These are phyloP conservation scores for Luidia sarsii DNA, from an alignment of 53 echinoderm and acorn worm genomes.

Conservation along the genomic window DNA sequence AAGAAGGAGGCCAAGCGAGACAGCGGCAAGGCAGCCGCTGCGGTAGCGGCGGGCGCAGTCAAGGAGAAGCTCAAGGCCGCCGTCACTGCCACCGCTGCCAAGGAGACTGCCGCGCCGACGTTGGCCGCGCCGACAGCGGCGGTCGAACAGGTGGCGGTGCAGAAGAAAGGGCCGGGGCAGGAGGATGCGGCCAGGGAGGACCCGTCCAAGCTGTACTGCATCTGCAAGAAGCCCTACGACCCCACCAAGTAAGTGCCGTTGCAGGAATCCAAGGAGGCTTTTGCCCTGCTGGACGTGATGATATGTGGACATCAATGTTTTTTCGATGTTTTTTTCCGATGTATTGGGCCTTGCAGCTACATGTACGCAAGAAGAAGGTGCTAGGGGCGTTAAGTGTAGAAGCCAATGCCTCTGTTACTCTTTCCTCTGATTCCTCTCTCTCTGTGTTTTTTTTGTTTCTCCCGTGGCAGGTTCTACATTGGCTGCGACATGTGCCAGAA, in stretches of 20 bases:
- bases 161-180: slow-evolving; percentile 30
- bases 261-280: too few relatives aligned
- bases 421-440: background rate
- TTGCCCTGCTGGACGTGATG: too few relatives aligned
- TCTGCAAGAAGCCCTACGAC: slow-evolving; percentile 95
- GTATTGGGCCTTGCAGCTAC: too few relatives aligned
- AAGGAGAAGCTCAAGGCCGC: slow-evolving; percentile 23
- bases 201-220: slow-evolving; percentile 68
- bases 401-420: background rate
- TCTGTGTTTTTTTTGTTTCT: background rate
- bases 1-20: slow-evolving; percentile 59
- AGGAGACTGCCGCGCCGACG: slow-evolving; percentile 53
- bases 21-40: slow-evolving; percentile 19
- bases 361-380: background rate
- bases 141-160: too few relatives aligned
- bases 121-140: slow-evolving; percentile 20
- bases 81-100: too few relatives aligned
- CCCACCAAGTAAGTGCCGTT: slow-evolving; percentile 65
- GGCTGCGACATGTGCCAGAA: slow-evolving; percentile 99
- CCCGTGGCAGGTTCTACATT: slow-evolving; percentile 83
- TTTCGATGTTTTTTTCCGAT: too few relatives aligned
- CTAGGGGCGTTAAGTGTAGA: too few relatives aligned
- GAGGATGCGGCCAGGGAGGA: slow-evolving; percentile 26
- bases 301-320: too few relatives aligned
- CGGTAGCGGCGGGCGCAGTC: too few relatives aligned